phyloP scores from a whole-genome alignment of 2,797 vertebrate genomes.

The Pangasius mekongensis region DNA sequence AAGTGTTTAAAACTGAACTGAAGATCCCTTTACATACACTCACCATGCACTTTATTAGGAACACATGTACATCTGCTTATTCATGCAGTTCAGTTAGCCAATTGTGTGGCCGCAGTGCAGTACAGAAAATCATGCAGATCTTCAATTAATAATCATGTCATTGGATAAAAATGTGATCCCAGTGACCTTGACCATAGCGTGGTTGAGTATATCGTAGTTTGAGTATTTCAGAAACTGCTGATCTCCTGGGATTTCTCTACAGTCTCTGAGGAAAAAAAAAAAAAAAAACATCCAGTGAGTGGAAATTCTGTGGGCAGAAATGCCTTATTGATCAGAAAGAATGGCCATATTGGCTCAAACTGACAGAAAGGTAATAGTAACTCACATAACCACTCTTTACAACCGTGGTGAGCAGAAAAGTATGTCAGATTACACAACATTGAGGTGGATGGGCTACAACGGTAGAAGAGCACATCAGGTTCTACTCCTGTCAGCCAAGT shows the following conservation, averaged over 20 bases:
- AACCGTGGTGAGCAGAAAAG: not conserved
- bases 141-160: not conserved
- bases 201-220: not conserved
- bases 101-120: not conserved
- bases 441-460: not conserved
- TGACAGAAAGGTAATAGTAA: not conserved
- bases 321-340: slow-evolving; percentile 44
- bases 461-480: not conserved
- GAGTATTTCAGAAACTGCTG: not conserved
- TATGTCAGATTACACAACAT: not conserved
- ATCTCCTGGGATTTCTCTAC: not conserved
- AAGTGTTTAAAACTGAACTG: not conserved
- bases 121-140: not conserved
- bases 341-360: not conserved
- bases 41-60: not conserved
- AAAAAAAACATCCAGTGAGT: not conserved
- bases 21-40: not conserved
- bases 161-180: not conserved
- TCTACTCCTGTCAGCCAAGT: not conserved
- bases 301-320: not conserved
- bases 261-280: not conserved
- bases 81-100: not conserved
- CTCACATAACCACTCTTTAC: not conserved
- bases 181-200: not conserved
- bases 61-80: not conserved